phyloP scores from a whole-genome alignment of 2,113 vertebrate species.

The Aix galericulata region DNA sequence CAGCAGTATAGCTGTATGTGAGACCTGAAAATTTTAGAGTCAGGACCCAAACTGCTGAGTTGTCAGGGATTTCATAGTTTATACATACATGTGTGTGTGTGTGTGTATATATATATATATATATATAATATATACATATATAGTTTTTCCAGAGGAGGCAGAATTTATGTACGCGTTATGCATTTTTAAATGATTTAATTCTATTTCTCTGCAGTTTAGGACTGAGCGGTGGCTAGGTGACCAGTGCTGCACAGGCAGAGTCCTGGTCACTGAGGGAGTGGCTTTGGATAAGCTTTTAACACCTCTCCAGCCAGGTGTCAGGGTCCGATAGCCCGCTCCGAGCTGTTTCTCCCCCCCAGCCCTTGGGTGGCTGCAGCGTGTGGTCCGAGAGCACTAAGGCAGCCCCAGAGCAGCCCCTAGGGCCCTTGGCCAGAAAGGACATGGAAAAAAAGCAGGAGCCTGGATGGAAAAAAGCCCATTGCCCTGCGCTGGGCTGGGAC shows the following conservation, averaged over 20 bases:
- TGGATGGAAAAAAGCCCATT: no score
- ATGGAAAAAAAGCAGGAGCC: no score
- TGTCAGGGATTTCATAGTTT: background rate
- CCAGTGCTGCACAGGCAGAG: background rate
- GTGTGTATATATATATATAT: no score
- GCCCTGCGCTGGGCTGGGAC: no score
- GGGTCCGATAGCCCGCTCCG: background rate
- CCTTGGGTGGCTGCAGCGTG: background rate
- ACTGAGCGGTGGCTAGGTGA: background rate
- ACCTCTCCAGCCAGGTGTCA: accelerated
- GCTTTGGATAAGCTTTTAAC: background rate
- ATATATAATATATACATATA: no score
- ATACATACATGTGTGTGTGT: no score
- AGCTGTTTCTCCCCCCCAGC: background rate
- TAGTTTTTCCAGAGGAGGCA: background rate
- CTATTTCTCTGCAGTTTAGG: no score
- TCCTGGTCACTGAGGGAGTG: accelerated
- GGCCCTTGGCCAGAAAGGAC: no score
- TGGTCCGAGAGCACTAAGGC: background rate
- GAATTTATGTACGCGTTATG: background rate
- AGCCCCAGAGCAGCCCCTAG: no score
- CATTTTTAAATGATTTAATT: background rate
- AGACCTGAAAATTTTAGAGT: background rate
- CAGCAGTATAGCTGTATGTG: background rate
- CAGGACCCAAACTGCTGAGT: background rate